Percentiles rank a stretch among this genome's conserved stretches.
Evolutionary conservation across 1,140 invertebrate species (phyloP).

Genomic region (Drosophila rhopaloa): DNA sequence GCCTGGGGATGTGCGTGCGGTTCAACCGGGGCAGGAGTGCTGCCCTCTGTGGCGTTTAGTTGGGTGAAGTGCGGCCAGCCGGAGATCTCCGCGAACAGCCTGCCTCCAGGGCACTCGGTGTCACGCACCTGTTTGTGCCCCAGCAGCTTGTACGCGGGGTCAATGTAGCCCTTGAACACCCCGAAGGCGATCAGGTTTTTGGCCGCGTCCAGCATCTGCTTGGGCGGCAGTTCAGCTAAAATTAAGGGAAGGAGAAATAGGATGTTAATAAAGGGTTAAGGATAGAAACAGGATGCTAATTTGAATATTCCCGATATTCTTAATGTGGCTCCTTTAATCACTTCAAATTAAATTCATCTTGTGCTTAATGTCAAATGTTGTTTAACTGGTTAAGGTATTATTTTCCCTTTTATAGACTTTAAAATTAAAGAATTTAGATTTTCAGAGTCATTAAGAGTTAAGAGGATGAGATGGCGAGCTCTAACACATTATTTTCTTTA

Average conservation of each 20-base stretch:
- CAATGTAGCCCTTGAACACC: constrained; percentile 87
- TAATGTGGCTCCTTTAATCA: too few relatives aligned
- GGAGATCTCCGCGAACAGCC: constrained; percentile 87
- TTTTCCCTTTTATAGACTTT: too few relatives aligned
- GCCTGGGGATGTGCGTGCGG: constrained; percentile 11
- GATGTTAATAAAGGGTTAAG: not conserved
- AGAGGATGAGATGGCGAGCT: too few relatives aligned
- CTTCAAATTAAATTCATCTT: too few relatives aligned
- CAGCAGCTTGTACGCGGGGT: constrained; percentile 87
- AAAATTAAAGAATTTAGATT: too few relatives aligned
- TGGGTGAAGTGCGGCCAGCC: constrained; percentile 87
- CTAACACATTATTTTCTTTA: too few relatives aligned
- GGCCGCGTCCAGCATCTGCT: constrained; percentile 87
- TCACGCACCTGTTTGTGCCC: constrained; percentile 89
- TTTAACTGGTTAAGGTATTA: too few relatives aligned
- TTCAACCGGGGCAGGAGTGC: constrained; percentile 7
- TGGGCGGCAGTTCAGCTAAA: constrained; percentile 86
- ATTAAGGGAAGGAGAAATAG: constrained; percentile 10
- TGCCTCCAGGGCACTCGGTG: constrained; percentile 89
- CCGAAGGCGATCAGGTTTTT: constrained; percentile 88
- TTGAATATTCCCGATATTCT: too few relatives aligned
- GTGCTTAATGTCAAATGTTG: too few relatives aligned
- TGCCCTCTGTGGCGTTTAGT: constrained; percentile 21
- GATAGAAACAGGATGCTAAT: too few relatives aligned
- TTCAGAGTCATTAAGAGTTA: too few relatives aligned